phyloP scores from a whole-genome alignment of 2,113 vertebrate genomes.

The Callorhinus ursinus region DNA sequence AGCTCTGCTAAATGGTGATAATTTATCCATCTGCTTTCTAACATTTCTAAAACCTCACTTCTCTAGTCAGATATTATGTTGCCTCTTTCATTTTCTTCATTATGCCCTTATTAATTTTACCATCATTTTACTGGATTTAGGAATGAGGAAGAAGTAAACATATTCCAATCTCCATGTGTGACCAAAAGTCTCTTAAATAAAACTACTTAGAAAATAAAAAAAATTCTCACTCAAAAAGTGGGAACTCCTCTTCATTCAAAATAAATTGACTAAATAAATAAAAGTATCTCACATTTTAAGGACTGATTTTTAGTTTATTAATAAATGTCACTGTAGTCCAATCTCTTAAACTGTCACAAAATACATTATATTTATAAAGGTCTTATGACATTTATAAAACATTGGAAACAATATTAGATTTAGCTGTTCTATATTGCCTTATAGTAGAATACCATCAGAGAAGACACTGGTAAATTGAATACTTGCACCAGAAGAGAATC shows the following conservation, averaged over 20 bases:
- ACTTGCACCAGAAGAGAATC: neutral
- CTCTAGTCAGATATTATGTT: neutral
- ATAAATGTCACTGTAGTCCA: slow-evolving; percentile 8
- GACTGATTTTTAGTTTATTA: slow-evolving; percentile 28
- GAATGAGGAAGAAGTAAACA: neutral
- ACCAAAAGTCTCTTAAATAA: slow-evolving; percentile 7
- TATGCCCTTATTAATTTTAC: neutral
- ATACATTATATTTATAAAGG: neutral
- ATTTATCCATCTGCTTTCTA: neutral
- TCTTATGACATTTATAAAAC: slow-evolving; percentile 27
- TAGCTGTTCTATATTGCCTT: neutral
- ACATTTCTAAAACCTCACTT: slow-evolving; percentile 23
- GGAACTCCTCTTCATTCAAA: slow-evolving; percentile 1
- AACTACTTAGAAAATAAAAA: slow-evolving; percentile 40
- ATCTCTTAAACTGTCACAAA: slow-evolving; percentile 15
- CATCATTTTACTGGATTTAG: neutral
- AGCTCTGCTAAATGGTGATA: neutral
- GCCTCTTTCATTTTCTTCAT: neutral
- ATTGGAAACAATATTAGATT: slow-evolving; percentile 20
- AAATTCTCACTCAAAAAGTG: neutral
- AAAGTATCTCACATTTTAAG: neutral
- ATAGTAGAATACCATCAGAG: neutral
- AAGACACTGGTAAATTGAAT: slow-evolving; percentile 4
- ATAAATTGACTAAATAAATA: neutral
- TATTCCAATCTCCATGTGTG: slow-evolving; percentile 9